Evolutionary conservation across 1,140 invertebrate genomes (phyloP), one percentile per base, ranked within the genome.

Genomic region (Drosophila tropicalis): DNA sequence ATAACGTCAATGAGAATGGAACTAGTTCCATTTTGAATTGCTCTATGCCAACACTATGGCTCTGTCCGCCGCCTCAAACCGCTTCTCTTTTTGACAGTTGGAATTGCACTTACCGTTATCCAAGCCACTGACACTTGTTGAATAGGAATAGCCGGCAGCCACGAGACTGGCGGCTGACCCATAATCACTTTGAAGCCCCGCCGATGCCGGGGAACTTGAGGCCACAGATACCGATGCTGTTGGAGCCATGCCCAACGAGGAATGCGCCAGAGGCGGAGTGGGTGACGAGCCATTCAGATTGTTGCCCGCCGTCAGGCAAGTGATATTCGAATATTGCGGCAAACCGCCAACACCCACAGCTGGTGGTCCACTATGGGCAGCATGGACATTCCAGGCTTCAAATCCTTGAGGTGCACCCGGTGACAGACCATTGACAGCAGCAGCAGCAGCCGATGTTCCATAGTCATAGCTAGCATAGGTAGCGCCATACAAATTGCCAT

Each of bases 241-340:
- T 40, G 76, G 56, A 13, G 60, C 41, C 74, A 78, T 75, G 1
- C 70, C 79, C 54, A 87, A 60, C 13, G 84, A 29, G 22, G 84
- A 70, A 58, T 89, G 90, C 12, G 90, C 90, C 76, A 91, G 32
- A 4, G 90, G 90, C 0, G 90, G 90, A 4, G 90, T 85, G 54
- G 67, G 51, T 10, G 83, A 60, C 4, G 75, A 39, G 2, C 83
- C 84, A 41, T 90, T 85, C 22, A 89, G 70, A 58, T 89, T 89
- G 15, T 77, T 71, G 25, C 84, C 75, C 0, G 76, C 63, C 6
- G 83, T 76, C 19, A 91, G 72, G 70, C 85, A 76, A 70, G 85
- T 74, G 55, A 91, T 89, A 60, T 90, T 92, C 6, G 91, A 84
- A 76, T 92, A 92, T 56, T 91, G 91, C 0, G 91, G 87, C 77